phyloP scores from a whole-genome alignment of 2,113 vertebrate genomes.

The Hassar affinis region DNA sequence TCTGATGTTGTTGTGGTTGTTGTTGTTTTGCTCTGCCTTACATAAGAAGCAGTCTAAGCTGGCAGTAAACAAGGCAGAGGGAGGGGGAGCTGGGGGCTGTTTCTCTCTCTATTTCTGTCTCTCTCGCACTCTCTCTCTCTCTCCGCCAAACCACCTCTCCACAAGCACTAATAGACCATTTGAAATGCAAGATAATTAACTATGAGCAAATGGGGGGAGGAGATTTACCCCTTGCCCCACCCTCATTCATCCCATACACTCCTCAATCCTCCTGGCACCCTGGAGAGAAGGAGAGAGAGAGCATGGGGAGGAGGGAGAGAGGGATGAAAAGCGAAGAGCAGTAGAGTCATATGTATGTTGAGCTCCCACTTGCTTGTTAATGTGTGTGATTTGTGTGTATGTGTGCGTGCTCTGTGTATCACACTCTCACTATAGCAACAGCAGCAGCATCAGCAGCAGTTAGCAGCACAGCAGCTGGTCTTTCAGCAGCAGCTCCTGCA shows the following conservation, averaged over 20 bases:
- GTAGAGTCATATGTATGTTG: constrained; percentile 33
- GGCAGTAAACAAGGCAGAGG: constrained; percentile 63
- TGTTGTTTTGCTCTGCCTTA: constrained; percentile 66
- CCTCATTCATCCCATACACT: constrained; percentile 55
- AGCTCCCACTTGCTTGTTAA: constrained; percentile 49
- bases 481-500: constrained; percentile 99
- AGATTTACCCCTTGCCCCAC: constrained; percentile 45
- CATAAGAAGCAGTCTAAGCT: constrained; percentile 64
- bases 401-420: constrained; percentile 43
- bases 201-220: constrained; percentile 55
- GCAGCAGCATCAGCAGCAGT: constrained; percentile 91
- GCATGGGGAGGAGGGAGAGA: constrained; percentile 1
- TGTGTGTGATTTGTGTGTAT: constrained; percentile 52
- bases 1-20: constrained; percentile 61
- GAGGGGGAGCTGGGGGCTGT: constrained; percentile 44
- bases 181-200: constrained; percentile 74
- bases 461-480: constrained; percentile 99
- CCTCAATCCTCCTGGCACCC: constrained; percentile 56
- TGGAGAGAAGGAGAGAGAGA: constrained; percentile 39
- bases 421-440: constrained; percentile 71
- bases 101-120: constrained; percentile 51
- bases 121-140: constrained; percentile 19
- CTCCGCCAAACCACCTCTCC: constrained; percentile 52
- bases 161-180: constrained; percentile 71
- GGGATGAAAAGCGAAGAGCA: constrained; percentile 57